These are phyloP conservation scores for Bedellia somnulentella DNA, from an alignment of 2,888 invertebrate species.

Conservation along the genomic window DNA sequence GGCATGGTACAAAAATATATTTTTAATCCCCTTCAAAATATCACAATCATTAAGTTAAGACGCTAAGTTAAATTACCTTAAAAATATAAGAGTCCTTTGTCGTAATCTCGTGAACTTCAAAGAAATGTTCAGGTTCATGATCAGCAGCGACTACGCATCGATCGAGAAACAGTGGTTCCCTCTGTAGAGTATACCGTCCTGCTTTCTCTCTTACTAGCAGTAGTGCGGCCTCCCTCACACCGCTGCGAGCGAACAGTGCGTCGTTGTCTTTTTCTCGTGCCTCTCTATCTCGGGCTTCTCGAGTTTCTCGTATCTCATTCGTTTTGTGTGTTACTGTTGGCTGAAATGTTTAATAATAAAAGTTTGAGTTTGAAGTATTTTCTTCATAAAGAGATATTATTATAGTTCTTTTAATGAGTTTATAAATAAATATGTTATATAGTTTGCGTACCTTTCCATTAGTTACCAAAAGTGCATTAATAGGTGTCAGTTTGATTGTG, in stretches of 20 bases:
- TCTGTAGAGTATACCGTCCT: constrained; percentile 80
- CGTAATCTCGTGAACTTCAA: constrained; percentile 91
- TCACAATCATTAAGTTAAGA: no score
- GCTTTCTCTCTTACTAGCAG: constrained; percentile 88
- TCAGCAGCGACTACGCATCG: constrained; percentile 90
- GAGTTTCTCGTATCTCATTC: constrained; percentile 62
- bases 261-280: constrained; percentile 47
- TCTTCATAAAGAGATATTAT: no score
- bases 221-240: constrained; percentile 84
- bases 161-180: constrained; percentile 90
- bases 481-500: constrained; percentile 83
- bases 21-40: no score
- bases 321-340: constrained; percentile 72
- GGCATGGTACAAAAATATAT: no score
- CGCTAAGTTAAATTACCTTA: constrained; percentile 78
- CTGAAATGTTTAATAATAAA: constrained; percentile 25
- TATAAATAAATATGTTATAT: no score
- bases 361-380: neutral
- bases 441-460: constrained; percentile 92
- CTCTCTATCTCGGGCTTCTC: constrained; percentile 44
- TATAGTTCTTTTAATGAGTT: no score
- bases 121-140: constrained; percentile 89
- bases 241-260: constrained; percentile 69
- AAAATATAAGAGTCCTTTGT: constrained; percentile 93
- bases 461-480: constrained; percentile 88